Evolutionary conservation across 2,888 invertebrate species (phyloP).

Genomic region (Drosophila prolongata): DNA sequence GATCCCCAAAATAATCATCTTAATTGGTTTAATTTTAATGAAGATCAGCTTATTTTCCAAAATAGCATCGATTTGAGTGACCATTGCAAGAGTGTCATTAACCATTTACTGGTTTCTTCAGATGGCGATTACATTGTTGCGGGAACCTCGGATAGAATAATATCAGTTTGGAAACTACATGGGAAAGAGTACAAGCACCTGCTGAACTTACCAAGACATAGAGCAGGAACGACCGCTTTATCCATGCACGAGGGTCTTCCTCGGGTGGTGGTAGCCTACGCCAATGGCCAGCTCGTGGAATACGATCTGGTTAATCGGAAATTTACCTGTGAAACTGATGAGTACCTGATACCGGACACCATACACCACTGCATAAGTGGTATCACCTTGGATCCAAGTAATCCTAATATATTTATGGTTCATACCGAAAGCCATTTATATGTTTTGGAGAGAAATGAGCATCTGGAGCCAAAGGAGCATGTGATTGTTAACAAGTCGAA

Average conservation of each 20-base stretch:
- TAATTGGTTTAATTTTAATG: constrained; percentile 83
- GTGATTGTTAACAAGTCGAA: constrained; percentile 85
- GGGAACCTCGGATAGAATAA: constrained; percentile 88
- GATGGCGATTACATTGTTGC: constrained; percentile 88
- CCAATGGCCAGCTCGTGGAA: constrained; percentile 93
- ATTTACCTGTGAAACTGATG: constrained; percentile 86
- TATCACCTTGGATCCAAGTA: constrained; percentile 87
- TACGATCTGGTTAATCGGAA: constrained; percentile 88
- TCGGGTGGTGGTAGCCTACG: constrained; percentile 89
- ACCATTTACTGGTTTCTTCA: constrained; percentile 85
- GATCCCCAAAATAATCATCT: constrained; percentile 82
- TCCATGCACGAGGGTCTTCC: constrained; percentile 87
- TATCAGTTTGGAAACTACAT: constrained; percentile 87
- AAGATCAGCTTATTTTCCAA: constrained; percentile 73
- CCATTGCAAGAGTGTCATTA: constrained; percentile 86
- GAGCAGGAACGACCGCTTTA: constrained; percentile 89
- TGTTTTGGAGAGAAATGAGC: constrained; percentile 66
- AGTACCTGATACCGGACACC: constrained; percentile 85
- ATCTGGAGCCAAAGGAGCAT: neutral
- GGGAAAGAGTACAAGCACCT: constrained; percentile 84
- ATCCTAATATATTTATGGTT: constrained; percentile 88
- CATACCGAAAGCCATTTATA: constrained; percentile 89
- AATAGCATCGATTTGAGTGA: constrained; percentile 82
- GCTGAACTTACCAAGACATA: constrained; percentile 89
- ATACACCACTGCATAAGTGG: constrained; percentile 85